These are phyloP conservation scores for Euglossa dilemma DNA, from an alignment of 1,140 invertebrate genomes.

Conservation along the genomic window DNA sequence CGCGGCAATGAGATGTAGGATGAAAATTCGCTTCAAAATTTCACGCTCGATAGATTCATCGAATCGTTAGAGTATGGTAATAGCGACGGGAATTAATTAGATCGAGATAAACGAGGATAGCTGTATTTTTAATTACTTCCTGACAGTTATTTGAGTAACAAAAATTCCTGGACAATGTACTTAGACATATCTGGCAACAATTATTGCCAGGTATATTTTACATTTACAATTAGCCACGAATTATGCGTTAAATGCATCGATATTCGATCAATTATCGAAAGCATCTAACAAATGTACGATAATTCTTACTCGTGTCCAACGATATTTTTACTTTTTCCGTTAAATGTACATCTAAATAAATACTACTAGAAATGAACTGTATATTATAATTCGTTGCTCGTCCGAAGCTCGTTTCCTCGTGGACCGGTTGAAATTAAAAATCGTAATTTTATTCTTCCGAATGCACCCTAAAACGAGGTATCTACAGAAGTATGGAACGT, in stretches of 20 bases:
- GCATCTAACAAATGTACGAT: too few species aligned
- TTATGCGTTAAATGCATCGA: too few species aligned
- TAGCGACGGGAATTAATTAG: not conserved
- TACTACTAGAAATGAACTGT: not conserved
- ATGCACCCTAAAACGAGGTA: not conserved
- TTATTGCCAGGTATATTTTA: too few species aligned
- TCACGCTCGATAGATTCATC: not conserved
- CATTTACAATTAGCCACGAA: too few species aligned
- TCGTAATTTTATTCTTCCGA: not conserved
- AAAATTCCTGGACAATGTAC: too few species aligned
- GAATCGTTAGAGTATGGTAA: not conserved
- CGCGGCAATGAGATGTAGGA: not conserved
- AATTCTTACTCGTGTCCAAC: too few species aligned
- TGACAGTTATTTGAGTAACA: too few species aligned
- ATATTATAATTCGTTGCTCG: constrained; percentile 26
- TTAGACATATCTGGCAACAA: too few species aligned
- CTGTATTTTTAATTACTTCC: too few species aligned
- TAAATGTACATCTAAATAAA: too few species aligned
- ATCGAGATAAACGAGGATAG: not conserved
- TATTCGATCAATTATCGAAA: too few species aligned
- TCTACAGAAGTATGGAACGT: constrained; percentile 23
- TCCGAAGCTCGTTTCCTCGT: not conserved
- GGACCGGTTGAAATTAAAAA: not conserved
- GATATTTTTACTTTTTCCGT: too few species aligned
- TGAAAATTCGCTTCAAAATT: not conserved